Base-by-base conservation (phyloP, 2,888 invertebrate genomes). In the Synergus itoensis region DNA sequence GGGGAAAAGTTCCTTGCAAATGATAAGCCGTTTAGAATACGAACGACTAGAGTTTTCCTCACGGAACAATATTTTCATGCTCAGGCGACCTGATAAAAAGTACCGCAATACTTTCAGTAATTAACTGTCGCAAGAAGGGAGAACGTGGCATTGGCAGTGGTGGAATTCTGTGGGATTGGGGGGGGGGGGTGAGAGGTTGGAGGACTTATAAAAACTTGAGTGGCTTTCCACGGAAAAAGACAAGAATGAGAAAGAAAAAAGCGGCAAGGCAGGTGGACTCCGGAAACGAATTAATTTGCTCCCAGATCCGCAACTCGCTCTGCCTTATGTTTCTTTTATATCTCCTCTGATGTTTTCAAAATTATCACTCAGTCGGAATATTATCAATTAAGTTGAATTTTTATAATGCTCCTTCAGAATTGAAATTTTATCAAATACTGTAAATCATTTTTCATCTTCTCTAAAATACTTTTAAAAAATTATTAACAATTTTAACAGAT, bases 221-320 rank as follows among this genome's bases (percentile, higher is more conserved):
- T 88, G 86, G 87, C 84, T 86, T 86, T 83, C 80, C 83, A 80
- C 81, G 67, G 80, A 79, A 82, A 83, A 84, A 83, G 85, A 85
- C 81, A 79, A 80, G 82, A 80, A 48, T 80, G 75, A 77, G 57
- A 60, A 57, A 14, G 76, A 82, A 86, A 80, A 84, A 80, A 77
- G 79, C 83, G 80, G 81, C 60, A 76, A 73, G 63, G 40, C 77
- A 81, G 78, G 77, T 81, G 79, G 76, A 81, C 80, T 79, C 82
- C 83, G 81, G 82, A 85, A 88, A 86, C 86, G 86, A 87, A 90
- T 90, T 89, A 89, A 89, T 90, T 90, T 88, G 80, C 86, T 83
- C 83, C 79, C 62, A 80, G 80, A 41, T 16, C 77, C 80, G 77
- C 77, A 67, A 80, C 80, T 80, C 77, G 57, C 64, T 76, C 43